These are phyloP conservation scores for Chromis chromis DNA, from an alignment of 2,797 vertebrate species.

Conservation along the genomic window DNA sequence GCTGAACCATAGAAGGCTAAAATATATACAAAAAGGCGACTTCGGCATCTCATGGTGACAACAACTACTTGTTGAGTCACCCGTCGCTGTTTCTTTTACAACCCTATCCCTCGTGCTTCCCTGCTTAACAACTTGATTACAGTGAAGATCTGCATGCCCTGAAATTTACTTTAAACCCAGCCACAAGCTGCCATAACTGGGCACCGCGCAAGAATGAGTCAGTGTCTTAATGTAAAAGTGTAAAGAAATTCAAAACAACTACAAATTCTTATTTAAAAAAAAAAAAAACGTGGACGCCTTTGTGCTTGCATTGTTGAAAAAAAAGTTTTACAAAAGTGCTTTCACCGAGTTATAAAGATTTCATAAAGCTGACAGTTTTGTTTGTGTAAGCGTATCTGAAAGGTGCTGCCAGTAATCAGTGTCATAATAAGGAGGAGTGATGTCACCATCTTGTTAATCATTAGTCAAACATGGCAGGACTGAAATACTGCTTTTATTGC, in stretches of 20 bases:
- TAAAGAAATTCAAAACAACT: no score
- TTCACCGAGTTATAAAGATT: not conserved
- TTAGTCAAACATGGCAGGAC: constrained; percentile 39
- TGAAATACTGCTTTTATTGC: constrained; percentile 40
- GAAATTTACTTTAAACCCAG: not conserved
- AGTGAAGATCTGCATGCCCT: not conserved
- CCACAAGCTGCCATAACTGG: not conserved
- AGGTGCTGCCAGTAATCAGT: constrained; percentile 42
- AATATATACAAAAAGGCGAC: not conserved
- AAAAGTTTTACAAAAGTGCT: not conserved
- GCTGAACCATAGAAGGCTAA: not conserved
- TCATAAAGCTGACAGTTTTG: constrained; percentile 5
- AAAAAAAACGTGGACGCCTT: not conserved
- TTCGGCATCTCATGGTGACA: not conserved
- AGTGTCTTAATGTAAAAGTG: no score
- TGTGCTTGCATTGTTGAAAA: not conserved
- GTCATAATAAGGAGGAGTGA: constrained; percentile 53
- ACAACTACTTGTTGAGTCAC: constrained; percentile 1
- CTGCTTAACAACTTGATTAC: constrained; percentile 10
- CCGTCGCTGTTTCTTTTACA: constrained; percentile 9
- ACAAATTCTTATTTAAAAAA: not conserved
- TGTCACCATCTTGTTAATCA: constrained; percentile 68
- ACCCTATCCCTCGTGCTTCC: not conserved
- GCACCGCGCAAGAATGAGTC: not conserved
- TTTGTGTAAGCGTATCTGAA: constrained; percentile 28